Percentiles rank a stretch among this genome's conserved stretches.
Conservation (phyloP, 2,797 vertebrate species). For the Rhincodon typus region DNA sequence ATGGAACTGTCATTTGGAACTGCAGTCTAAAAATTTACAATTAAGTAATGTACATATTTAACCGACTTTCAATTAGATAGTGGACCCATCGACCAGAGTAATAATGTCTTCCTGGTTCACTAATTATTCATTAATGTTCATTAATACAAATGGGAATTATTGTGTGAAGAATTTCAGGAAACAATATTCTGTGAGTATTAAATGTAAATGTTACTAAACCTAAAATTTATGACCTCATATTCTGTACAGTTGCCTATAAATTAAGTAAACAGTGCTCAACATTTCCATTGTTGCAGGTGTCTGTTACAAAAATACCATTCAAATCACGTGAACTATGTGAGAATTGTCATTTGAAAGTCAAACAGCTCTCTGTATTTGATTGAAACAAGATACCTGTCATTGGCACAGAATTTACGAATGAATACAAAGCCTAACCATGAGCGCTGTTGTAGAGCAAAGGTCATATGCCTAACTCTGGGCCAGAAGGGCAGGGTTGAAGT, state of each 20-base stretch:
- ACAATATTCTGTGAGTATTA: neutral
- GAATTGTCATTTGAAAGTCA: neutral
- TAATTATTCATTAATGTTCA: no score
- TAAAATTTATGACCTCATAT: neutral
- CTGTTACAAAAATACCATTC: neutral
- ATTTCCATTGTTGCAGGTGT: neutral
- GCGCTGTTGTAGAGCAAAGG: no score
- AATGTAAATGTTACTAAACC: neutral
- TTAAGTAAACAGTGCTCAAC: neutral
- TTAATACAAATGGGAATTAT: no score
- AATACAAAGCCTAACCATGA: neutral
- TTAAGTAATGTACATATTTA: neutral
- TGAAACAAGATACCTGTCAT: neutral
- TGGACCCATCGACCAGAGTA: neutral
- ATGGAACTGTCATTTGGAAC: neutral
- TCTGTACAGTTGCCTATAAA: neutral
- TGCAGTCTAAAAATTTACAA: neutral
- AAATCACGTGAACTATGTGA: neutral
- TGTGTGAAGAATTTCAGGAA: neutral
- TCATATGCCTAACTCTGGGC: no score
- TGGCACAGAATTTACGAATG: neutral
- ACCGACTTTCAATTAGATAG: neutral
- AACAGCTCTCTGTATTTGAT: neutral
- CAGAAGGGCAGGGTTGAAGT: no score
- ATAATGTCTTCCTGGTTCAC: no score